Evolutionary conservation across 1,140 invertebrate genomes (phyloP), one percentile per base, ranked within the genome.

Genomic region (Trachymyrmex septentrionalis): DNA sequence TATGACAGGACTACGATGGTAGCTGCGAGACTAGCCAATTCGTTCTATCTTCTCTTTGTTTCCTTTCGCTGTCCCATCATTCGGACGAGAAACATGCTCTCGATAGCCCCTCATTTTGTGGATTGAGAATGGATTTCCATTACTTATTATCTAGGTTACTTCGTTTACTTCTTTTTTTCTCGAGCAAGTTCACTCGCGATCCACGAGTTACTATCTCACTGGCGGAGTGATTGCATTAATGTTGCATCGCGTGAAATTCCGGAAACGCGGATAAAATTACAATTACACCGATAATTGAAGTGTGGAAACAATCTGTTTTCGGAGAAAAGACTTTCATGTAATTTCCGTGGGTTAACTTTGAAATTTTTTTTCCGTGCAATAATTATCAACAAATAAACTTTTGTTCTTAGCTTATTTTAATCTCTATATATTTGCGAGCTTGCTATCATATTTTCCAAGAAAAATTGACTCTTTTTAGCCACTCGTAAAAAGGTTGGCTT

Each of bases 121-220:
- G 19, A 73, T 73, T 27, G 53, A 53, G 21, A 82, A 59, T 53
- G 38, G 53, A 82, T 30, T 59, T 82, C 50, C 55, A 55, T 72
- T 82, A 48, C 38, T 72, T 61, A 82, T 71, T 82, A 73, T 10
- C 34, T 2, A 21, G 14, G 27, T 48, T 57, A 27, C 16, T 7
- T 7, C 5, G 9, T 72, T 80, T 24, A 5, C 19, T 72, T 72
- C 12, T 7, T 48, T 48, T 48, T 82, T 73, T 48, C 80, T 24
- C 66, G 67, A 27, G 2, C 48, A 21, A 66, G 19, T 27, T 16
- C 3, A 24, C 16, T 7, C 9, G 16, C n/a, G 16, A 38, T 59
- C 53, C 38, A 61, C 21, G 55, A 82, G 61, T 82, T 82, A 50
- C 16, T 24, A 38, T 81, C 66, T 57, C 21, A 6, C 64, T 53